These are phyloP conservation scores for Caenorhabditis parvicauda DNA, from an alignment of 2,888 invertebrate genomes.

Conservation along the genomic window DNA sequence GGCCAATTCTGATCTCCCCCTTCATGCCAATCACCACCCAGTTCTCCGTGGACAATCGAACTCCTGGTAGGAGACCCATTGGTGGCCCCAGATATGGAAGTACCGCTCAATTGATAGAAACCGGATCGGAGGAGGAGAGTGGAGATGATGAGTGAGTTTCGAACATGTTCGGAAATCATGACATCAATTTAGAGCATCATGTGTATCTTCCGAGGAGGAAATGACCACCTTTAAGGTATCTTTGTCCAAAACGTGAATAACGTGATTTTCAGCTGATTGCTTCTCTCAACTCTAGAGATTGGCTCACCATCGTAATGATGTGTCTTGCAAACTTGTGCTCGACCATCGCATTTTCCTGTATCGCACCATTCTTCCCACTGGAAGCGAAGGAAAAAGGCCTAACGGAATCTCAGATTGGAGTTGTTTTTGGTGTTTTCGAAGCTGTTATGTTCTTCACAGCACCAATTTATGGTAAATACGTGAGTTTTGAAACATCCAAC, in stretches of 20 bases:
- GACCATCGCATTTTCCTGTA: slow-evolving; percentile 61
- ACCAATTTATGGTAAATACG: slow-evolving; percentile 61
- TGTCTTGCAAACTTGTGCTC: slow-evolving; percentile 59
- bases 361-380: slow-evolving; percentile 61
- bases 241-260: too few species aligned
- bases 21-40: slow-evolving; percentile 61
- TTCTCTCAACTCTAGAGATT: slow-evolving; percentile 31
- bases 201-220: too few species aligned
- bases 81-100: slow-evolving; percentile 2
- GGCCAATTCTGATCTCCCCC: slow-evolving; percentile 56
- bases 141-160: background rate
- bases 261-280: too few species aligned
- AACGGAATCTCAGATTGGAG: slow-evolving; percentile 57
- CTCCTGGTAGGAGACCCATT: background rate
- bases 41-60: slow-evolving; percentile 36
- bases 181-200: too few species aligned
- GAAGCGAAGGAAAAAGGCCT: slow-evolving; percentile 59
- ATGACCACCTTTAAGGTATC: too few species aligned
- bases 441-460: slow-evolving; percentile 60
- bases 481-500: slow-evolving; percentile 22
- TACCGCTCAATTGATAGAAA: slow-evolving; percentile 1
- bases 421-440: slow-evolving; percentile 62
- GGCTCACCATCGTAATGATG: slow-evolving; percentile 56
- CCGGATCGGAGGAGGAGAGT: slow-evolving; percentile 10
- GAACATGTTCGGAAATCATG: too few species aligned